Evolutionary conservation across 2,113 vertebrate genomes (phyloP).

Genomic region (Hystrix brachyura): DNA sequence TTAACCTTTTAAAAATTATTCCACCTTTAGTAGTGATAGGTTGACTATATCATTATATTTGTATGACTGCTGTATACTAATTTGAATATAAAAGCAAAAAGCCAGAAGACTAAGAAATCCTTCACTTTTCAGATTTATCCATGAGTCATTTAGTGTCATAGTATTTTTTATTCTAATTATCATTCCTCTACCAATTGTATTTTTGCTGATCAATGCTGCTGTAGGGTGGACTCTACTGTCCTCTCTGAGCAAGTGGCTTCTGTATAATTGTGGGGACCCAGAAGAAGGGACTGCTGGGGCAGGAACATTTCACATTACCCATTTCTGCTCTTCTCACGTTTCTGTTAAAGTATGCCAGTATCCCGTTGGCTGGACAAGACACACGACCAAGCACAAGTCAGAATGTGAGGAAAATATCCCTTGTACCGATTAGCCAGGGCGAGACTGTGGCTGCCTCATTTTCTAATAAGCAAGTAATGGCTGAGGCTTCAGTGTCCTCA

Average conservation of each 20-base stretch:
- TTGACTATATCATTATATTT: background rate
- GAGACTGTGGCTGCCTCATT: background rate
- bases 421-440: background rate
- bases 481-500: background rate
- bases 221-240: background rate
- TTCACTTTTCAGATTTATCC: background rate
- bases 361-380: background rate
- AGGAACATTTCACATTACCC: background rate
- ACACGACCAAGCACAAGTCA: background rate
- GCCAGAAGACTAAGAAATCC: fast-evolving
- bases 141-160: background rate
- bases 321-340: background rate
- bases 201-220: background rate
- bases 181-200: fast-evolving
- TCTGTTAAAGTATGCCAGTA: background rate
- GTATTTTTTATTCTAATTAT: background rate
- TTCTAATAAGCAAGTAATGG: background rate
- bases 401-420: background rate
- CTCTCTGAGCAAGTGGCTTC: background rate
- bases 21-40: background rate
- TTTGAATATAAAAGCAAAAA: background rate
- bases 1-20: background rate
- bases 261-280: background rate
- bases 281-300: background rate
- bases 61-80: background rate